Percentiles rank a stretch among this genome's conserved stretches.
Conservation (phyloP, 1,140 invertebrate genomes). For the Frieseomelitta varia region DNA sequence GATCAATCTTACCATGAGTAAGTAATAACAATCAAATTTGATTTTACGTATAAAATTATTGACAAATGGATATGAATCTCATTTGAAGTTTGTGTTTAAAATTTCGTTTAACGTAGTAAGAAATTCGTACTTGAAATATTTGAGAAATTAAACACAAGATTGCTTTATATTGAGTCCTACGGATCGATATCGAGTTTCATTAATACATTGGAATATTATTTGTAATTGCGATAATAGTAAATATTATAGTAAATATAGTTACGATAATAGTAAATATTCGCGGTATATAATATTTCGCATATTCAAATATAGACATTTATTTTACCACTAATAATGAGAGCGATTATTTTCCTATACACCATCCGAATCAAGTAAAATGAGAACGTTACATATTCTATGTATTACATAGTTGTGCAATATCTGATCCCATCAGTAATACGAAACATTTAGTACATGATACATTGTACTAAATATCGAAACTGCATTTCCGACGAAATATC, state of each 20-base stretch:
- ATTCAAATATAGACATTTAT: not conserved
- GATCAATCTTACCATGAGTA: conserved; percentile 11
- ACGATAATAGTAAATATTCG: not conserved
- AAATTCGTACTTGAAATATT: too few species aligned
- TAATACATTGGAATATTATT: too few species aligned
- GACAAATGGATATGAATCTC: not conserved
- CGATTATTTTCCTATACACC: not conserved
- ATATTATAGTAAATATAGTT: too few species aligned
- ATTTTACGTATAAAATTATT: not conserved
- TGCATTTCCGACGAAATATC: not conserved
- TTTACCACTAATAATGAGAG: too few species aligned
- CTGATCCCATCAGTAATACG: not conserved
- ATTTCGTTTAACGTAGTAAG: too few species aligned
- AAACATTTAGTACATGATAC: not conserved
- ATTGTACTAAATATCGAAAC: not conserved
- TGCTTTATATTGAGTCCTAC: too few species aligned
- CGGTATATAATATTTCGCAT: not conserved
- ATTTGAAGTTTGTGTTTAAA: too few species aligned
- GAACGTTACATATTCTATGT: too few species aligned
- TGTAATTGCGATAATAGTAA: too few species aligned
- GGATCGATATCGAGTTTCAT: too few species aligned
- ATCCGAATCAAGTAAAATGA: not conserved
- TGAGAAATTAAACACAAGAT: too few species aligned
- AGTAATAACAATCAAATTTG: not conserved
- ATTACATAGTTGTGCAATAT: not conserved